Base-by-base conservation (phyloP, 2,797 vertebrate genomes). In the Semotilus atromaculatus region DNA sequence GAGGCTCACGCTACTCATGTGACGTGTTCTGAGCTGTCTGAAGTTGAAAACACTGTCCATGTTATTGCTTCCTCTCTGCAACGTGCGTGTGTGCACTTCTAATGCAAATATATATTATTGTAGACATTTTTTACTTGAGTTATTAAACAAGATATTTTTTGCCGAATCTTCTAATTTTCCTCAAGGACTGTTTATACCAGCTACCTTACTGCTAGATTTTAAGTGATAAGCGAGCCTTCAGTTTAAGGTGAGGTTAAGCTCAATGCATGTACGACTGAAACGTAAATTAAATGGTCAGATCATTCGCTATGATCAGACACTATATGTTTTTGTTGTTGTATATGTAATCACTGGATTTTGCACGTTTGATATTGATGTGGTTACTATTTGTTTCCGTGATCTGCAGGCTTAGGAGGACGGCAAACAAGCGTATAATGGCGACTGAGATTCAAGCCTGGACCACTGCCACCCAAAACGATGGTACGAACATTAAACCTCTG, bases 11-110 rank as follows among this genome's bases (percentile, higher is more conserved):
- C 84, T 29, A 19, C 10, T 86, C 94, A 93, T 91, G 93, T 95
- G 94, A 95, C 91, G 71, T 80, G 48, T 21, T 87, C 83, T 73
- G 26, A 85, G 88, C 89, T 38, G 86, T 90, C 85, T 92, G 92
- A 96, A 96, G 94, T 96, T 96, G 95, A 95, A 95, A 95, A 95
- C 94, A 95, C 93, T 94, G 94, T 95, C 93, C 94, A 93, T 93
- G 90, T 91, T 90, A 83, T 85, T 83, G 89, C 67, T 86, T 81
- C 90, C 88, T 90, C 86, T 86, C 43, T 89, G 90, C 91, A 91
- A 93, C 91, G 91, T 89, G 81, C 89, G 83, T 68, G 72, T 64
- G 36, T 36, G 72, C 34, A 76, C 40, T 53, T 38, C 71, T 10
- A 26, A 58, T 48, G 67, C 75, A 53, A 43, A 73, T 3, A 36